Conservation (phyloP, 2,888 invertebrate genomes). For the Anthoptus insignis region DNA sequence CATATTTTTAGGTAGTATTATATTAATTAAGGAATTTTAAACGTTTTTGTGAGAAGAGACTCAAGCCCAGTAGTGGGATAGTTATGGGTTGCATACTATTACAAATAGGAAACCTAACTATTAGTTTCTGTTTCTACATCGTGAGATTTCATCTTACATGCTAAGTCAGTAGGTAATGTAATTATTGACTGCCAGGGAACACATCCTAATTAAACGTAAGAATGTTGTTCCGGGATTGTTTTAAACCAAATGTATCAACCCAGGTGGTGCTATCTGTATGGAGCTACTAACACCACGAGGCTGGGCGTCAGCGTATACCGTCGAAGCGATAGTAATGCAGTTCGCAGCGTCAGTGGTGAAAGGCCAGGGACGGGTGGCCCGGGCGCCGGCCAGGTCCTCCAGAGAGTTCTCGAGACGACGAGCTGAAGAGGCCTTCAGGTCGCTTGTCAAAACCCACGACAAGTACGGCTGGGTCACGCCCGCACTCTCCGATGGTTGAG, state of each 20-base stretch:
- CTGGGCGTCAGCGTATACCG: slow-evolving; percentile 96
- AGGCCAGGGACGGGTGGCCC: slow-evolving; percentile 94
- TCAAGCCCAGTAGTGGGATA: too few species aligned
- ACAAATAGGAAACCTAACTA: too few species aligned
- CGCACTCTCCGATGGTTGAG: slow-evolving; percentile 94
- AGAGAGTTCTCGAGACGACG: slow-evolving; percentile 93
- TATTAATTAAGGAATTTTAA: too few species aligned
- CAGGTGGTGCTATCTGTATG: slow-evolving; percentile 96
- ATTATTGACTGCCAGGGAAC: too few species aligned
- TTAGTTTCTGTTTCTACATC: too few species aligned
- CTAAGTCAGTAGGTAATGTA: too few species aligned
- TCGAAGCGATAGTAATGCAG: slow-evolving; percentile 96
- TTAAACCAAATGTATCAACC: background rate
- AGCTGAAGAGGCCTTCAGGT: slow-evolving; percentile 96
- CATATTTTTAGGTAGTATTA: too few species aligned
- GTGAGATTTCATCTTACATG: too few species aligned
- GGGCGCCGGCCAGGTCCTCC: slow-evolving; percentile 92
- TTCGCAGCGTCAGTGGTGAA: slow-evolving; percentile 96
- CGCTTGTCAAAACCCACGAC: slow-evolving; percentile 95
- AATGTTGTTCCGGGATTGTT: background rate
- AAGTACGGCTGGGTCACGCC: slow-evolving; percentile 98
- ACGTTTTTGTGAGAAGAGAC: too few species aligned
- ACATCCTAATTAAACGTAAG: too few species aligned
- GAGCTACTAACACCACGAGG: slow-evolving; percentile 95
- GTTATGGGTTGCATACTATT: too few species aligned